phyloP scores from a whole-genome alignment of 2,888 invertebrate genomes.

The Schizotus pectinicornis region DNA sequence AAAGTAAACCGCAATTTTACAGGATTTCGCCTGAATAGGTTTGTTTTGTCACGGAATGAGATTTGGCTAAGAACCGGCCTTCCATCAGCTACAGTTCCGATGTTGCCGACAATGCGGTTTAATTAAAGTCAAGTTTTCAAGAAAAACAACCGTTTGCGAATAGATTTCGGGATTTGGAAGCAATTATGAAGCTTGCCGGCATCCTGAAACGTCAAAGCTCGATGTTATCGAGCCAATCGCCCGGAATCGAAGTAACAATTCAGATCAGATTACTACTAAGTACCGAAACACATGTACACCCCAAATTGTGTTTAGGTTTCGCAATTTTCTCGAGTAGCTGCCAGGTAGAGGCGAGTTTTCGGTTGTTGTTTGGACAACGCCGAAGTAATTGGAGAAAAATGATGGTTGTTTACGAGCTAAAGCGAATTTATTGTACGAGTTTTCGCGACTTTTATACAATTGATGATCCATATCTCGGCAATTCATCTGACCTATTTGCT shows the following conservation, averaged over 20 bases:
- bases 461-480: conserved; percentile 16
- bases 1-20: conserved; percentile 39
- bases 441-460: conserved; percentile 11
- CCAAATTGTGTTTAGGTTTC: too few relatives aligned
- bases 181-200: not conserved
- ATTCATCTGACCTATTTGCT: conserved; percentile 32
- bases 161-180: not conserved
- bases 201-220: not conserved
- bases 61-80: too few relatives aligned
- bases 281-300: not conserved
- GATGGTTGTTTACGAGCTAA: conserved; percentile 3
- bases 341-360: not conserved
- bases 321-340: not conserved
- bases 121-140: not conserved
- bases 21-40: not conserved
- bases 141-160: not conserved
- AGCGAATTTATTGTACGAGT: conserved; percentile 11
- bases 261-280: not conserved
- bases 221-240: conserved; percentile 28
- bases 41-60: not conserved
- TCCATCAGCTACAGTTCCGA: too few relatives aligned
- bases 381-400: not conserved
- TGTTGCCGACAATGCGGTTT: too few relatives aligned
- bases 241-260: conserved; percentile 8
- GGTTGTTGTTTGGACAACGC: not conserved